Evolutionary conservation across 2,888 invertebrate species (phyloP).

Genomic region (Lasioglossum leucozonium): DNA sequence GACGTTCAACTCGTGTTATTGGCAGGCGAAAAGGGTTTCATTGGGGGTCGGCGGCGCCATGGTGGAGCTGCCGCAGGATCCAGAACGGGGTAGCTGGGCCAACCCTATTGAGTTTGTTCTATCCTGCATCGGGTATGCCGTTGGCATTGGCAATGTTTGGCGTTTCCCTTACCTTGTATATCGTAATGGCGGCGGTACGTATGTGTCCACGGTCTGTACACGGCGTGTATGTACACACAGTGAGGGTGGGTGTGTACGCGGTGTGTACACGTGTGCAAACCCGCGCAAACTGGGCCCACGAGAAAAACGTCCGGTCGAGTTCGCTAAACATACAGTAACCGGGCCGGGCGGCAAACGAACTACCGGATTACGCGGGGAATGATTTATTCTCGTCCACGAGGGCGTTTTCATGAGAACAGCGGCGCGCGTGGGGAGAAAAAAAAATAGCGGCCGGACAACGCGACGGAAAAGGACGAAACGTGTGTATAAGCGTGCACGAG

Average conservation of each 20-base stretch:
- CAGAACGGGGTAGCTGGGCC: conserved; percentile 87
- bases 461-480: not conserved
- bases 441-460: not conserved
- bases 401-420: conserved; percentile 23
- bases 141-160: conserved; percentile 92
- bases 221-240: not conserved
- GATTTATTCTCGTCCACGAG: conserved; percentile 47
- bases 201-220: conserved; percentile 47
- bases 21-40: conserved; percentile 77
- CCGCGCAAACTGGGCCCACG: conserved; percentile 11
- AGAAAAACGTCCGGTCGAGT: conserved; percentile 37
- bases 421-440: not conserved
- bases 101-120: conserved; percentile 90
- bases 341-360: conserved; percentile 45
- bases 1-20: conserved; percentile 68
- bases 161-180: conserved; percentile 92
- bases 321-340: conserved; percentile 48
- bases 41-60: conserved; percentile 76
- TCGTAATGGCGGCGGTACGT: conserved; percentile 91
- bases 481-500: not conserved
- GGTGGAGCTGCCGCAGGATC: conserved; percentile 70
- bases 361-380: conserved; percentile 56
- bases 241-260: not conserved
- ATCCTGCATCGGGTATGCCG: conserved; percentile 91
- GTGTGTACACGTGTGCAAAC: not conserved